Percentiles rank a stretch among this genome's conserved stretches.
Evolutionary conservation across 2,888 invertebrate genomes (phyloP).

Genomic region (Drosophila flavopinicola): DNA sequence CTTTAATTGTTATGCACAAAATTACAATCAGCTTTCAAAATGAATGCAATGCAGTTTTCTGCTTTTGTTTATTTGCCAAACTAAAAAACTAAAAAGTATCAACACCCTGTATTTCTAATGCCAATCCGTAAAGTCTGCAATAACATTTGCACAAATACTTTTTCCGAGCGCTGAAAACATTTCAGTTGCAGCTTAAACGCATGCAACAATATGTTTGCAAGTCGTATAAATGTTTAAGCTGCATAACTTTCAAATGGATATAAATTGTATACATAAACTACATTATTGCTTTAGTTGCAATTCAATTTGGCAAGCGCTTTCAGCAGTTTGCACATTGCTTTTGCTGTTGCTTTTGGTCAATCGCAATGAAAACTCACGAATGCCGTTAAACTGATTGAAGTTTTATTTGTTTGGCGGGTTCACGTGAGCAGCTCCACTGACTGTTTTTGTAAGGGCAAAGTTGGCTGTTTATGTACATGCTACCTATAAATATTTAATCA

Average conservation of each 20-base stretch:
- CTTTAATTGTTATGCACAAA: too few species aligned
- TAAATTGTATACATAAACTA: neutral
- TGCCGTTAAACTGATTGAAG: slow-evolving; percentile 36
- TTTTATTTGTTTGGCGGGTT: slow-evolving; percentile 26
- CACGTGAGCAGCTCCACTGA: neutral
- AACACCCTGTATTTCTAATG: neutral
- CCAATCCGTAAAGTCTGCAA: slow-evolving; percentile 23
- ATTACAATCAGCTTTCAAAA: too few species aligned
- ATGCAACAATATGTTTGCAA: slow-evolving; percentile 16
- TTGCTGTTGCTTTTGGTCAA: neutral
- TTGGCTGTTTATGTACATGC: slow-evolving; percentile 1
- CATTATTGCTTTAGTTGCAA: neutral
- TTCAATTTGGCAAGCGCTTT: neutral
- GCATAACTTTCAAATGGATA: neutral
- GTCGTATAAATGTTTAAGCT: neutral
- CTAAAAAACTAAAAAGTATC: too few species aligned
- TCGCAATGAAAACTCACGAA: slow-evolving; percentile 2
- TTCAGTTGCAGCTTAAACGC: slow-evolving; percentile 1
- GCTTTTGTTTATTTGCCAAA: too few species aligned
- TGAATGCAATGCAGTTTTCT: too few species aligned
- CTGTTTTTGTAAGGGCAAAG: neutral
- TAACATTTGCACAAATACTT: neutral
- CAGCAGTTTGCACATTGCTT: neutral
- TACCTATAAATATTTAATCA: slow-evolving; percentile 35
- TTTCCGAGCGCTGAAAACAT: neutral